A percentile compares a stretch with the other conserved stretches of the same genome.
These are phyloP conservation scores for Thymelicus acteon DNA, from an alignment of 2,888 invertebrate species.

Conservation along the genomic window DNA sequence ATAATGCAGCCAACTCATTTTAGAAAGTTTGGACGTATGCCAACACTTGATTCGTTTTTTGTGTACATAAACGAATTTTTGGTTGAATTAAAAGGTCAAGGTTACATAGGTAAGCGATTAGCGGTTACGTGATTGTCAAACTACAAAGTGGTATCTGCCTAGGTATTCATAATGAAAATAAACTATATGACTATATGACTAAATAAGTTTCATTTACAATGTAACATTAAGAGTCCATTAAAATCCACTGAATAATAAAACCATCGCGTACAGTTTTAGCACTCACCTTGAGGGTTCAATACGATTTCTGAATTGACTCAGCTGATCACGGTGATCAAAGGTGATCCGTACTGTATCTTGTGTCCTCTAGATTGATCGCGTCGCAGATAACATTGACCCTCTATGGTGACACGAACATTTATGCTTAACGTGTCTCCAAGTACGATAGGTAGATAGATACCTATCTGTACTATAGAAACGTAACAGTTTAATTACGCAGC, in stretches of 20 bases:
- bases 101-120: slow-evolving; percentile 50
- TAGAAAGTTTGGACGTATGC: slow-evolving; percentile 73
- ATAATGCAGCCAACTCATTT: slow-evolving; percentile 69
- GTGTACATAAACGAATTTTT: slow-evolving; percentile 60
- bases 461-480: slow-evolving; percentile 39
- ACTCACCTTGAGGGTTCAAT: not conserved
- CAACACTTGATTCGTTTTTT: slow-evolving; percentile 67
- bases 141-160: too few species aligned
- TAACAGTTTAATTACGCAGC: slow-evolving; percentile 46
- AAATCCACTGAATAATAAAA: not conserved
- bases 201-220: too few species aligned
- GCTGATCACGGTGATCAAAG: not conserved
- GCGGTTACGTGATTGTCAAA: slow-evolving; percentile 21
- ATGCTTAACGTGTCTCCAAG: not conserved
- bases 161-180: not conserved
- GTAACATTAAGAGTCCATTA: slow-evolving; percentile 1
- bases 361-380: too few species aligned
- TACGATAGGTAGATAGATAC: not conserved
- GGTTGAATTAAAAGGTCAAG: slow-evolving; percentile 67
- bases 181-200: not conserved
- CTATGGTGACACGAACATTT: too few species aligned
- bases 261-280: not conserved
- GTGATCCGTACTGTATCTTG: not conserved
- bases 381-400: too few species aligned
- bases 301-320: not conserved